Evolutionary conservation across 1,140 invertebrate species (phyloP), one percentile per base, ranked within the genome.

Genomic region (Daktulosphaira vitifoliae): DNA sequence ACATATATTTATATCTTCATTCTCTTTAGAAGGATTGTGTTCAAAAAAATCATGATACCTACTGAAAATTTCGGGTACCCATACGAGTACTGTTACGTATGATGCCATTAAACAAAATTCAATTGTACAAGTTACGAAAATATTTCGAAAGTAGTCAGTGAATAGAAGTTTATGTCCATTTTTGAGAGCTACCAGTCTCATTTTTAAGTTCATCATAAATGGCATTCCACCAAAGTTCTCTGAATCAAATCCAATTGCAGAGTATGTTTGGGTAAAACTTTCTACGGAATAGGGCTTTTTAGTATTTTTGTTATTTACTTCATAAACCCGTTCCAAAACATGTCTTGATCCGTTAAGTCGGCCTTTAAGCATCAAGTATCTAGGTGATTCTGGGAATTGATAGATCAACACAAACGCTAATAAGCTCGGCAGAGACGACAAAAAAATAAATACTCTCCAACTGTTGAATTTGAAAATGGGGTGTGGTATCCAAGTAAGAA

Each of bases 51-150:
- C 13, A 4, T 26, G 13, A 2, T 46, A 59, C 15, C 54, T 59
- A 13, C 22, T 44, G 44, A 59, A 59, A 4, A 59, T 7, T 26
- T 59, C 54, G 3, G 54, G 54, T 20, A 46, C 16, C 54, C 54
- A 59, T 29, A 59, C 23, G n/a, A 59, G 54, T 20, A 59, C 42
- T 11, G 54, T 16, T 1, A 46, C 22, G n/a, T 59, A 59, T 39
- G 54, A 46, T 16, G 54, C 16, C 54, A 59, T 59, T 15, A 59
- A 46, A 20, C 54, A 59, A 29, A 59, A 59, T 29, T 59, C 54
- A 26, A 59, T 29, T 15, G 18, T 15, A 29, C 54, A 46, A 9
- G 42, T 46, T 1, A 59, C 16, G 0, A 25, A 26, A 15, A 59
- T 59, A 1, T 46, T 59, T 29, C 25, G 16, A 1, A n/a, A 26